Conservation (phyloP, 2,113 vertebrate genomes). For the Sakesphorus luctuosus region DNA sequence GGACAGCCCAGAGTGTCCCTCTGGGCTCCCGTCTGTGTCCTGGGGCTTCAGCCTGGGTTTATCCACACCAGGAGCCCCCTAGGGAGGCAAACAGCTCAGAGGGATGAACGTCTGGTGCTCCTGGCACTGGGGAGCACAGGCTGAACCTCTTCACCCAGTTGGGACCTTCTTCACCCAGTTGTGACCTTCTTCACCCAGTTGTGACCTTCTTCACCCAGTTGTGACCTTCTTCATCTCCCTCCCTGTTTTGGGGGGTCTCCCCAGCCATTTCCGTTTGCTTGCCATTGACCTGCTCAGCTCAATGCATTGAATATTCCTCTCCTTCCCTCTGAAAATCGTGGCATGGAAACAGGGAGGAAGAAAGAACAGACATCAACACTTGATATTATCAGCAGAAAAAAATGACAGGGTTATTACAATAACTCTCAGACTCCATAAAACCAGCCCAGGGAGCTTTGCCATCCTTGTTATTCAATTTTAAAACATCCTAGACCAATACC, state of each 20-base stretch:
- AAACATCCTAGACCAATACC: not conserved
- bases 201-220: not conserved
- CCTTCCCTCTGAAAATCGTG: not conserved
- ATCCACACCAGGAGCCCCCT: not conserved
- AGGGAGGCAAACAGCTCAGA: not conserved
- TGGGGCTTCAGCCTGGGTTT: not conserved
- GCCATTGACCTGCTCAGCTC: not conserved
- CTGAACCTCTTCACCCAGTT: not conserved
- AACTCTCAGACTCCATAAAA: not conserved
- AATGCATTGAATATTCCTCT: not conserved
- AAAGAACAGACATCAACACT: not conserved
- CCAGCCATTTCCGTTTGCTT: not conserved
- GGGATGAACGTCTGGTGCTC: not conserved
- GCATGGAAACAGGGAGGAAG: not conserved
- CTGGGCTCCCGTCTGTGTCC: fast-evolving
- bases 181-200: not conserved
- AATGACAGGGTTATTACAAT: not conserved
- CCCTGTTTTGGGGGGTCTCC: not conserved
- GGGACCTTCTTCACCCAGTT: too few species aligned
- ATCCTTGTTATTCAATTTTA: not conserved
- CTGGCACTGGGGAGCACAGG: not conserved
- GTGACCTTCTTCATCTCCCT: too few species aligned
- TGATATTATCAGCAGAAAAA: not conserved
- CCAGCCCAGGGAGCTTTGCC: not conserved
- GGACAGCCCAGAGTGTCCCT: fast-evolving